Base-by-base conservation (phyloP, 2,888 invertebrate species). In the Tachina fera region DNA sequence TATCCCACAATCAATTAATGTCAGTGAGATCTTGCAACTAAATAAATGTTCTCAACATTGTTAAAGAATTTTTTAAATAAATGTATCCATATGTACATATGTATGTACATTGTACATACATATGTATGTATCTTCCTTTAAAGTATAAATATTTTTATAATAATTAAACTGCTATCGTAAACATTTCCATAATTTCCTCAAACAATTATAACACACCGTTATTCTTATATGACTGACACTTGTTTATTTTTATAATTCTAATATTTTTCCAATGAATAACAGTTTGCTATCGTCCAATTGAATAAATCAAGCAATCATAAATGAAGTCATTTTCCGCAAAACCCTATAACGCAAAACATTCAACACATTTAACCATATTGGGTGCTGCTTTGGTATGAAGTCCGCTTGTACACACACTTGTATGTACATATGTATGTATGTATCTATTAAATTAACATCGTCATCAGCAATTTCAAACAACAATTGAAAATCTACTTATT, bases 241-340 rank as follows among this genome's bases (percentile, higher is more conserved):
- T 63, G 45, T n/a, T 39, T 13, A 31, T 31, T 31, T 31, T 31
- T 31, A 60, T 43, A 53, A 74, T 63, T 65, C 79, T 84, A 60
- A 79, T 84, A 76, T 76, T 80, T 83, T 83, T 84, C 68, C 56
- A 71, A 58, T 31, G 51, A 79, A 78, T 16, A 60, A 39, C 56
- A 58, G 16, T 63, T 11, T 41, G n/a, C 51, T 9, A 39, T 43
- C n/a, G 43, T 51, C 9, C n/a, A 49, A 71, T 31, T 67, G 16
- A 68, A 60, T 19, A 63, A 70, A 51, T 49, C 47, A 72, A 58
- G 11, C 22, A 11, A 22, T 49, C 10, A 4, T 11, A 83, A 84
- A 84, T 84, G 41, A 84, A 84, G 84, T 67, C 19, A 84, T 84
- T 84, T 84, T 84, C 80, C 41, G 19, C 72, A 67, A 84, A 72